Conservation (phyloP, 2,888 invertebrate species). For the Chrysolina oricalcia region DNA sequence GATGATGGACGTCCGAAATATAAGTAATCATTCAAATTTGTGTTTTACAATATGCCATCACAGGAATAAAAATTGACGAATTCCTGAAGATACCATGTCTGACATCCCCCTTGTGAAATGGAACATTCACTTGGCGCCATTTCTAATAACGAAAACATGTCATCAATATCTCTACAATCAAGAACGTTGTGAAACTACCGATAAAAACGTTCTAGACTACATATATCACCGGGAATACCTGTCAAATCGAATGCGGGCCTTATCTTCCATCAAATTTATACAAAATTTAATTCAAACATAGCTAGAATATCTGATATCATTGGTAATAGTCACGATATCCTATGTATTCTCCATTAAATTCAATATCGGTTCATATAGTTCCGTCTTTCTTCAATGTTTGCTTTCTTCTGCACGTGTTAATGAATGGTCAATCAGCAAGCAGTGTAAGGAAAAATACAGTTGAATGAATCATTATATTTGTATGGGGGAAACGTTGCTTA, state of each 20-base stretch:
- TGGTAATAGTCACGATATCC: slow-evolving; percentile 68
- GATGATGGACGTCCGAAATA: too few species aligned
- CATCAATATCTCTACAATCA: slow-evolving; percentile 54
- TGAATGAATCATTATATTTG: slow-evolving; percentile 63
- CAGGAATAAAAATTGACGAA: neutral
- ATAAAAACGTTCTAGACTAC: slow-evolving; percentile 54
- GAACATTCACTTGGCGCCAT: neutral
- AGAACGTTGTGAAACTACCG: slow-evolving; percentile 51
- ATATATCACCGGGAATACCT: slow-evolving; percentile 58
- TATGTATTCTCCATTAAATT: slow-evolving; percentile 38
- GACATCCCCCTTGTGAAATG: slow-evolving; percentile 6
- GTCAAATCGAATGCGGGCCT: slow-evolving; percentile 67
- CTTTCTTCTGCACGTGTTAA: neutral
- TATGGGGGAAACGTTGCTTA: slow-evolving; percentile 68
- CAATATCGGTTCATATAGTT: slow-evolving; percentile 28
- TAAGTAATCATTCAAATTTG: too few species aligned
- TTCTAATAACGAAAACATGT: slow-evolving; percentile 56
- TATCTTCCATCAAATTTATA: slow-evolving; percentile 70
- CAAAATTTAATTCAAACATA: slow-evolving; percentile 70
- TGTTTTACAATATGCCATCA: neutral
- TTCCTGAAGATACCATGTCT: slow-evolving; percentile 10
- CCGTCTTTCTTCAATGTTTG: slow-evolving; percentile 32
- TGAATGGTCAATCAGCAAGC: slow-evolving; percentile 7
- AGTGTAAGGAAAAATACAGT: slow-evolving; percentile 36
- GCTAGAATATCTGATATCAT: slow-evolving; percentile 68